Evolutionary conservation across 2,888 invertebrate genomes (phyloP).

Genomic region (Phengaris arion): DNA sequence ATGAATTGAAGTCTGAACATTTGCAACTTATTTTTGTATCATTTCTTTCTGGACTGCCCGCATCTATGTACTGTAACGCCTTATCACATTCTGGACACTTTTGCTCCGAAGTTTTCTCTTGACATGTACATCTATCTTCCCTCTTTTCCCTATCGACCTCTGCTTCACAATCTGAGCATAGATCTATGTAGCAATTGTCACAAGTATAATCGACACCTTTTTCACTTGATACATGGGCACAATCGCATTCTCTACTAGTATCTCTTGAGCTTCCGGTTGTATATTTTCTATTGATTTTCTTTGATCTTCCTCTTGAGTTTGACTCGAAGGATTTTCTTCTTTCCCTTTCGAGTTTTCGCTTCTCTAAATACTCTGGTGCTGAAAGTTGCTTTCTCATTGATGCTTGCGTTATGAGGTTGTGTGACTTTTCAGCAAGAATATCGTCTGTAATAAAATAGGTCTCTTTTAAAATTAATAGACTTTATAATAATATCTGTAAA

Average conservation of each 20-base stretch:
- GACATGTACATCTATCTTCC: slow-evolving; percentile 59
- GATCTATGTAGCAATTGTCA: slow-evolving; percentile 67
- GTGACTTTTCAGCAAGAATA: slow-evolving; percentile 80
- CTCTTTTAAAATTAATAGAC: background rate
- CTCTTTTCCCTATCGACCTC: slow-evolving; percentile 59
- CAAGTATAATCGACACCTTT: slow-evolving; percentile 71
- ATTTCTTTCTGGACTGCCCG: slow-evolving; percentile 64
- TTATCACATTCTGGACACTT: slow-evolving; percentile 71
- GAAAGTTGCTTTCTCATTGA: slow-evolving; percentile 87
- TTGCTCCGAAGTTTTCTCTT: slow-evolving; percentile 49
- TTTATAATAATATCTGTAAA: background rate
- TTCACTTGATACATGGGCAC: slow-evolving; percentile 61
- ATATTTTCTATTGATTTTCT: slow-evolving; percentile 77
- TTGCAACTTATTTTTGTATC: slow-evolving; percentile 65
- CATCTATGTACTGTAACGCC: slow-evolving; percentile 66
- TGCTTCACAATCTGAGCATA: slow-evolving; percentile 69
- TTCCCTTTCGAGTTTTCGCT: slow-evolving; percentile 86
- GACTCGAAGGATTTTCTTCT: slow-evolving; percentile 82
- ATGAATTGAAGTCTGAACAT: slow-evolving; percentile 70
- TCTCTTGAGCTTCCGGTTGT: slow-evolving; percentile 56
- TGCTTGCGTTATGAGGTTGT: slow-evolving; percentile 73
- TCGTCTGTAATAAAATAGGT: slow-evolving; percentile 72
- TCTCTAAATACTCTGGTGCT: slow-evolving; percentile 94
- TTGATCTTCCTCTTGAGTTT: slow-evolving; percentile 78
- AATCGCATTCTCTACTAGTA: slow-evolving; percentile 61